phyloP scores from a whole-genome alignment of 2,888 invertebrate species.

The Drosophila aldrichi region DNA sequence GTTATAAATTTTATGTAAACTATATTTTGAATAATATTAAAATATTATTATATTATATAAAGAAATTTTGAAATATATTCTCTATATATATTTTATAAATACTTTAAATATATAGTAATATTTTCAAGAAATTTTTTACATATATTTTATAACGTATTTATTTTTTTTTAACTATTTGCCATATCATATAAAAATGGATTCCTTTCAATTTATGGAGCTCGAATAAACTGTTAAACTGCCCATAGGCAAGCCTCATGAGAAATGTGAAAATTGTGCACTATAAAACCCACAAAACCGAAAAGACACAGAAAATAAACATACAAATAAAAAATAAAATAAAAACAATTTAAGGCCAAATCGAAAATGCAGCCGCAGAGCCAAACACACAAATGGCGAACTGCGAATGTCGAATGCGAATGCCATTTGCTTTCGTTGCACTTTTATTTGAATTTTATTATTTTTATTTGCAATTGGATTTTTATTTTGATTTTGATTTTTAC shows the following conservation, averaged over 20 bases:
- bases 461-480: constrained; percentile 28
- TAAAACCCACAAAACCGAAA: constrained; percentile 32
- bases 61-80: neutral
- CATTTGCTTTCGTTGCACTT: constrained; percentile 41
- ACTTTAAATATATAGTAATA: neutral
- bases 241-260: constrained; percentile 7
- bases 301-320: constrained; percentile 2
- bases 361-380: constrained; percentile 40
- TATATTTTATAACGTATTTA: neutral
- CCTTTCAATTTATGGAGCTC: neutral
- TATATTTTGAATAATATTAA: neutral
- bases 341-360: constrained; percentile 54
- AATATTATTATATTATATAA: too few relatives aligned
- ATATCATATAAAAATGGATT: neutral
- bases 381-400: constrained; percentile 46
- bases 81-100: too few relatives aligned
- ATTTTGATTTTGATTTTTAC: constrained; percentile 7
- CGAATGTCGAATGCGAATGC: constrained; percentile 45
- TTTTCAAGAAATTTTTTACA: too few relatives aligned
- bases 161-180: neutral
- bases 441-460: constrained; percentile 33
- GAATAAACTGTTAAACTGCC: too few relatives aligned
- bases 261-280: constrained; percentile 16
- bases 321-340: neutral
- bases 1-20: neutral